Evolutionary conservation across 2,888 invertebrate species (phyloP), one percentile per base, ranked within the genome.

Genomic region (Stenolophus ochropezus): DNA sequence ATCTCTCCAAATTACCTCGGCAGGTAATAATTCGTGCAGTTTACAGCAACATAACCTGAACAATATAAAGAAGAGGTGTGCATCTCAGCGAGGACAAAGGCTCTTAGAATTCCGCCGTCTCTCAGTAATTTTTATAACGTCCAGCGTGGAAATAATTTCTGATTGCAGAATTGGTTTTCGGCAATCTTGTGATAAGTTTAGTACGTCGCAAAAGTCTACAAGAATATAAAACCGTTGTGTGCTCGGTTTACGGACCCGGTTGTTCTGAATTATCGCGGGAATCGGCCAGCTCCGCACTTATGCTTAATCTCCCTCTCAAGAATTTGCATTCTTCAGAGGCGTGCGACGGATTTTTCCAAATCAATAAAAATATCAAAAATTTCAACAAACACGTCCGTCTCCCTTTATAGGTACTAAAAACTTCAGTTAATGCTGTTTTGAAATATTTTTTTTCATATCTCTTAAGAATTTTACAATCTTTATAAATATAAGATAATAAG

Each of bases 161-260:
- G 81, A 81, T 81, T 65, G 81, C 47, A 61, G 75, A 61, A 81
- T 75, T 81, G 81, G 81, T 58, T 81, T 81, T 81, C 75, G 81
- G 81, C 81, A 81, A 81, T 81, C 65, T 81, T 75, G 74, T 81
- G 74, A 75, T 81, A 81, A 81, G 75, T 81, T 81, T 81, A 81
- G 75, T 81, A 58, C 81, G 81, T 81, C 81, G 65, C 81, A 81
- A 81, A 81, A 81, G 81, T 81, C 81, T 81, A 49, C 81, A 81
- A 81, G 81, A 75, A 81, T 75, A 81, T 81, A 81, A 81, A 81
- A 80, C 80, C 51, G 58, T 79, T 79, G 69, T 79, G 79, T 53
- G 79, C 25, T 65, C 47, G 25, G 51, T 79, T 78, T 51, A 79
- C 65, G 61, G 77, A 49, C 77, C 78, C 78, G 78, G 58, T 78